Base-by-base conservation (phyloP, 2,113 vertebrate species). In the Crotophaga sulcirostris region DNA sequence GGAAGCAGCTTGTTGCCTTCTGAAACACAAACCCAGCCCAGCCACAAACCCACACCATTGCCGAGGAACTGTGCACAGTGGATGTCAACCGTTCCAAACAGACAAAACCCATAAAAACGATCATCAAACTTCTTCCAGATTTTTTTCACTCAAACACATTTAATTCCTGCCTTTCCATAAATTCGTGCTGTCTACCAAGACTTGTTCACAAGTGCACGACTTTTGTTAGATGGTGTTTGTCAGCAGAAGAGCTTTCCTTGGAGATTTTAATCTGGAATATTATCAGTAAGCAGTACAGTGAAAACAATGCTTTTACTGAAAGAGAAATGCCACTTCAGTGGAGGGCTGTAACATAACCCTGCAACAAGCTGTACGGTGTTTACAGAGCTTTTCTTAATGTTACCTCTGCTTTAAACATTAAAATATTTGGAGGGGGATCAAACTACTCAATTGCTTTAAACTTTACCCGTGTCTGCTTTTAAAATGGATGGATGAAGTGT, bases 151-250 rank as follows among this genome's bases (percentile, higher is more conserved):
- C 23, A 36, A 9, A 9, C 12, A 1, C 2, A 0, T 14, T 38
- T 25, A 24, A 5, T 36, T 62, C 33, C 17, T 12, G 1, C n/a
- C 7, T n/a, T 15, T 7, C 66, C 2, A 0, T 2, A 3, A 20
- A 13, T 7, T 11, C 13, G 1, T 21, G n/a, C 47, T 72, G 25
- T 3, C 45, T 16, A 4, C 67, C 26, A 36, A 2, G 2, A 2
- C 2, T 4, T 26, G 51, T 10, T 42, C 56, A 24, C 45, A 9
- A 55, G 45, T 18, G 26, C n/a, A 0, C 5, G 5, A 13, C 13
- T 8, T 13, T 8, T 7, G 3, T 6, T 38, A 6, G 21, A 2
- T 2, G 28, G 21, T 11, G 24, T 6, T 20, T 24, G 54, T 2
- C 45, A 44, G 74, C 59, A 55, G 26, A 2, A 54, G 15, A 6